Percentiles rank a stretch among this genome's conserved stretches.
Conservation (phyloP, 2,888 invertebrate species). For the Blera fallax region DNA sequence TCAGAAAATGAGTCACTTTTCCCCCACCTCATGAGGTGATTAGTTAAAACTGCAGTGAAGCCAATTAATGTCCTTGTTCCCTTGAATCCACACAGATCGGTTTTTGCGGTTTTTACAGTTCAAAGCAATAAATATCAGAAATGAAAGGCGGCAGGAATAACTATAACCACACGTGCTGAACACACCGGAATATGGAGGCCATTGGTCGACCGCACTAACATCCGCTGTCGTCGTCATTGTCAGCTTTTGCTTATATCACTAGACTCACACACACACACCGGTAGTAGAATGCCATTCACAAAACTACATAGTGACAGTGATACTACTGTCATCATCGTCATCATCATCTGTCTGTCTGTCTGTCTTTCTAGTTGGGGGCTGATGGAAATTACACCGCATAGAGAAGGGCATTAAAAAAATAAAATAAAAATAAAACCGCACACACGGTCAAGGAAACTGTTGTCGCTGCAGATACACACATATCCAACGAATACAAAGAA, state of each 20-base stretch:
- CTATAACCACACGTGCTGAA: conserved; percentile 39
- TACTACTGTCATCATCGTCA: conserved; percentile 63
- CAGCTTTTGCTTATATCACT: conserved; percentile 1
- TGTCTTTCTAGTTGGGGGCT: conserved; percentile 35
- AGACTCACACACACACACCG: conserved; percentile 2
- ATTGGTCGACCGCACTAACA: conserved; percentile 57
- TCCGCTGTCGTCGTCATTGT: conserved; percentile 34
- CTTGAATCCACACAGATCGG: conserved; percentile 51
- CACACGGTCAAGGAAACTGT: conserved; percentile 63
- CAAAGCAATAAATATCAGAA: conserved; percentile 46
- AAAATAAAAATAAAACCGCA: too few species aligned
- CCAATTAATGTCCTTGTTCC: conserved; percentile 66
- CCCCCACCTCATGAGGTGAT: conserved; percentile 1
- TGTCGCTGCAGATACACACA: conserved; percentile 52
- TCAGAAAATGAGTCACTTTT: conserved; percentile 11
- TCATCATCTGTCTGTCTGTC: conserved; percentile 49
- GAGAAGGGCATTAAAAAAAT: conserved; percentile 50
- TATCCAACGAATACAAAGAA: conserved; percentile 25
- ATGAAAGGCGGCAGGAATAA: conserved; percentile 53
- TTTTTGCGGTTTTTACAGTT: conserved; percentile 58
- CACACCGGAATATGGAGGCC: conserved; percentile 52
- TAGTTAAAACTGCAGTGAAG: conserved; percentile 54
- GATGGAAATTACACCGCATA: conserved; percentile 49
- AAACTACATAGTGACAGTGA: conserved; percentile 58
- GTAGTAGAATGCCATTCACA: conserved; percentile 48